phyloP scores from a whole-genome alignment of 2,888 invertebrate genomes.

The Heteromurus nitidus region DNA sequence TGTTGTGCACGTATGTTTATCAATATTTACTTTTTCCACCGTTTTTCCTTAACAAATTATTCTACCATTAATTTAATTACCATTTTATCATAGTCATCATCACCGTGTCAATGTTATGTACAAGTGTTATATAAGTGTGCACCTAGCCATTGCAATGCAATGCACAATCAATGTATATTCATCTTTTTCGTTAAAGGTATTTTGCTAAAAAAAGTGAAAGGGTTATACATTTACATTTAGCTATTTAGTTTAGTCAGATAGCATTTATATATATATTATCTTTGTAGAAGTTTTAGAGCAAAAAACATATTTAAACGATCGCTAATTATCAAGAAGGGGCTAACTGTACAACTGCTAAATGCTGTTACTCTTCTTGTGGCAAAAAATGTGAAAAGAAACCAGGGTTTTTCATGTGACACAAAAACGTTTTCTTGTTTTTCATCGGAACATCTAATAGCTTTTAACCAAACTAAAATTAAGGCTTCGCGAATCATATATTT shows the following conservation, averaged over 20 bases:
- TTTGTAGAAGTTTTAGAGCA: too few relatives aligned
- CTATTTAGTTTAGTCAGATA: not conserved
- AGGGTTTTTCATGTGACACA: slow-evolving; percentile 50
- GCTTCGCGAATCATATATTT: too few relatives aligned
- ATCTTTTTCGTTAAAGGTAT: too few relatives aligned
- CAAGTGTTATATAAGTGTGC: not conserved
- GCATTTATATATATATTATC: not conserved
- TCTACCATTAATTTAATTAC: slow-evolving; percentile 8
- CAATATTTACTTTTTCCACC: not conserved
- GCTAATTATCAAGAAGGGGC: too few relatives aligned
- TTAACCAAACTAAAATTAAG: too few relatives aligned
- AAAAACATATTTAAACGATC: too few relatives aligned
- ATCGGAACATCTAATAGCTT: too few relatives aligned
- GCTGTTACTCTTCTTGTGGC: slow-evolving; percentile 27
- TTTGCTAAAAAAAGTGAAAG: too few relatives aligned
- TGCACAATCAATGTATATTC: slow-evolving; percentile 7
- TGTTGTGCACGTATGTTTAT: slow-evolving; percentile 37
- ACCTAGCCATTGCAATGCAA: not conserved
- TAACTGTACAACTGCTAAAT: not conserved
- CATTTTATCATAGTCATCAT: not conserved
- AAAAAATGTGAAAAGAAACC: slow-evolving; percentile 46
- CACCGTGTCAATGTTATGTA: too few relatives aligned
- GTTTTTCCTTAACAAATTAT: not conserved
- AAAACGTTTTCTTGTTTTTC: slow-evolving; percentile 7
- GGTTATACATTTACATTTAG: too few relatives aligned